Evolutionary conservation across 2,888 invertebrate species (phyloP), one percentile per base, ranked within the genome.

Genomic region (Caenorhabditis drosophilae): DNA sequence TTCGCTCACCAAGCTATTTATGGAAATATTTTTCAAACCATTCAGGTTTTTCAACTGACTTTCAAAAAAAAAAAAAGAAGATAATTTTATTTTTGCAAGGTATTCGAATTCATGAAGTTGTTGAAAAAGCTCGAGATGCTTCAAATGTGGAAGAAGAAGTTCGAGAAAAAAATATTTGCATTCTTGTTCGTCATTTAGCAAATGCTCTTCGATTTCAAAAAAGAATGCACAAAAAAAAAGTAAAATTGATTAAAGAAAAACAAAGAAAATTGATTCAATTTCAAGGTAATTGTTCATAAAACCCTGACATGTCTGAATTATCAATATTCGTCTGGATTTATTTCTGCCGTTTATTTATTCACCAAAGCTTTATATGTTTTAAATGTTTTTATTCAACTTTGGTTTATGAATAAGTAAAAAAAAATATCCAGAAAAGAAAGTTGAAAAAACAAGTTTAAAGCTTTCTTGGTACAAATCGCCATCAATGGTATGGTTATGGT

Each of bases 401-500:
- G 73, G 54, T 52, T 81, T 2, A 70, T 81, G 76, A 81, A 81
- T 48, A 58, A 70, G 76, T 80, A 16, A 61, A 22, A 4, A 23
- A 25, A 35, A 25, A 49, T 27, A 3, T 27, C 12, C 18, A 54
- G 18, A 15, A 9, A n/a, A n/a, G n/a, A n/a, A 52, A 48, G 15
- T 15, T 16, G 36, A 16, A n/a, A 56, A 7, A 27, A 3, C 4
- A 16, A 20, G 4, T 27, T 64, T 75, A 40, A 58, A 79, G 81
- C 48, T 81, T 81, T 48, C 68, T 82, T 1, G 72, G 73, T 11
- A 81, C 81, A 9, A 74, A 79, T 55, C 57, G 67, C 12, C 70
- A 82, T 58, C 63, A 69, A 22, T 82, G 77, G 80, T 83, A 82
- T 56, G 83, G 83, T 3, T 64, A 75, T 31, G 80, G 76, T 36